Percentiles rank a stretch among this genome's conserved stretches.
Conservation (phyloP, 2,797 vertebrate genomes). For the Lagorchestes hirsutus region DNA sequence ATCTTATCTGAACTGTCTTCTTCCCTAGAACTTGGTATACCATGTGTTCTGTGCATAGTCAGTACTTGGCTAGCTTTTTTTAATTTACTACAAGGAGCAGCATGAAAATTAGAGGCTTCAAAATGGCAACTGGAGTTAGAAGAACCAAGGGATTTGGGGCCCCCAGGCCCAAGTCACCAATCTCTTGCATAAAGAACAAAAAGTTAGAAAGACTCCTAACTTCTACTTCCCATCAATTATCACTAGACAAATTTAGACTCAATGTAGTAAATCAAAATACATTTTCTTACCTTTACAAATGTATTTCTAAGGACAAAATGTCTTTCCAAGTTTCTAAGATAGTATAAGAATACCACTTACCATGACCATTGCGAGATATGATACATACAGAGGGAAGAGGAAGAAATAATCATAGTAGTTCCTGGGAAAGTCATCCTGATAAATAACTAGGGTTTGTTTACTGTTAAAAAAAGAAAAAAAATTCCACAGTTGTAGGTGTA, state of each 20-base stretch:
- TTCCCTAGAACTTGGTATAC: neutral
- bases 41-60: neutral
- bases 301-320: constrained; percentile 30
- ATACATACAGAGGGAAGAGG: neutral
- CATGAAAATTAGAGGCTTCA: neutral
- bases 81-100: neutral
- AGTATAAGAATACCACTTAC: neutral
- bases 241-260: neutral
- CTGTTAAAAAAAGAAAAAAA: too few relatives aligned
- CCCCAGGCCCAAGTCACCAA: neutral
- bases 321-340: constrained; percentile 16
- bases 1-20: neutral
- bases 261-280: neutral
- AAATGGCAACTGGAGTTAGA: neutral
- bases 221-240: neutral
- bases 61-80: neutral
- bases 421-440: neutral
- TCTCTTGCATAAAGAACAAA: neutral
- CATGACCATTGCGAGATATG: constrained; percentile 40
- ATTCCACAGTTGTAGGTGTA: neutral
- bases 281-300: neutral
- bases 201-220: neutral
- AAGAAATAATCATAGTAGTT: neutral
- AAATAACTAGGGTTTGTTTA: constrained; percentile 45
- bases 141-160: neutral